A percentile compares a stretch with the other conserved stretches of the same genome.
These are phyloP conservation scores for Eulemur mongoz DNA, from an alignment of 2,797 vertebrate genomes.

Conservation along the genomic window DNA sequence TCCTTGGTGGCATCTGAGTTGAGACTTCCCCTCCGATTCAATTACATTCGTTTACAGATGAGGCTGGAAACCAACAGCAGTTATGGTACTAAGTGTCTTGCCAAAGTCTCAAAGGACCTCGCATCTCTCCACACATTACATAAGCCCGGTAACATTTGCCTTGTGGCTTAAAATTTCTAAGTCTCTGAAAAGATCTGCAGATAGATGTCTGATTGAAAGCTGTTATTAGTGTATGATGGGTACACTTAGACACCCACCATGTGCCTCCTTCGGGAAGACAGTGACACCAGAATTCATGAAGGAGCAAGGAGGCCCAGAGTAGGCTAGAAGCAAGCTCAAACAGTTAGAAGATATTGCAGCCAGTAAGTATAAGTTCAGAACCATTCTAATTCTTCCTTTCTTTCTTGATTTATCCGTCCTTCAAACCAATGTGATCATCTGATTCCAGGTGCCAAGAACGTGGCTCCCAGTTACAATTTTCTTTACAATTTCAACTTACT, in stretches of 20 bases:
- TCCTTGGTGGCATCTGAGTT: not conserved
- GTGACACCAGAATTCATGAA: not conserved
- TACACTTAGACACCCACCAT: not conserved
- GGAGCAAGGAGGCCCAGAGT: fast-evolving
- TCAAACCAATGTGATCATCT: conserved; percentile 23
- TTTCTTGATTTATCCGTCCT: not conserved
- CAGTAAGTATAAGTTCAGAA: not conserved
- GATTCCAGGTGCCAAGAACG: not conserved
- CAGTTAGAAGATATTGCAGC: not conserved
- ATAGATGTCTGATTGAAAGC: not conserved
- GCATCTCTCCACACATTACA: not conserved
- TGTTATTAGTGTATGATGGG: not conserved
- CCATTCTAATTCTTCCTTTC: not conserved
- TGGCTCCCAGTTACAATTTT: not conserved
- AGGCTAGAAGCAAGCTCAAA: not conserved
- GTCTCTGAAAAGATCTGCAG: not conserved
- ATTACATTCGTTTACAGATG: not conserved
- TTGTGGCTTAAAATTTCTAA: conserved; percentile 17
- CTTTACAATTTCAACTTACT: conserved; percentile 38
- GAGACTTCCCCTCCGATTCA: not conserved
- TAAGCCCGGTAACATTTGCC: not conserved
- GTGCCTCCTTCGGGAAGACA: not conserved
- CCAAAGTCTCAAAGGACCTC: not conserved
- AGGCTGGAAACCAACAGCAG: not conserved
- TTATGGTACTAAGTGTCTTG: not conserved